These are phyloP conservation scores for Hystrix brachyura DNA, from an alignment of 2,113 vertebrate genomes.

Conservation along the genomic window DNA sequence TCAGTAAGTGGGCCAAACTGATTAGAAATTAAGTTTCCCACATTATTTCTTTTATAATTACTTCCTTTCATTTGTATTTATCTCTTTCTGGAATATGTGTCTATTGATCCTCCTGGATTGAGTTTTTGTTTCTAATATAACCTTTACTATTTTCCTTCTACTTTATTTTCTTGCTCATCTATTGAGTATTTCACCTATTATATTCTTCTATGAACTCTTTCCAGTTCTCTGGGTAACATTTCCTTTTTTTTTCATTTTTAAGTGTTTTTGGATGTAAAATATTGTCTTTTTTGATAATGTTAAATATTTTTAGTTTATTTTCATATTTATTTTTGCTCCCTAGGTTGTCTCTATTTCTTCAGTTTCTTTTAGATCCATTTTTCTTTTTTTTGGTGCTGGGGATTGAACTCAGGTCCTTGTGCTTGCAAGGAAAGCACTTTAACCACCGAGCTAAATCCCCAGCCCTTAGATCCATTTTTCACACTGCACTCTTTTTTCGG, in stretches of 20 bases:
- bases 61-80: not conserved
- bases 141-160: not conserved
- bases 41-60: not conserved
- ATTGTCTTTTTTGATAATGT: not conserved
- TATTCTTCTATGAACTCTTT: not conserved
- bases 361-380: not conserved
- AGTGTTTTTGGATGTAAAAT: not conserved
- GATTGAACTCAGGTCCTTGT: too few species aligned
- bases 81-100: not conserved
- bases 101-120: not conserved
- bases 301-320: not conserved
- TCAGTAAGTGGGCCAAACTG: not conserved
- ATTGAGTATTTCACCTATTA: not conserved
- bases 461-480: not conserved
- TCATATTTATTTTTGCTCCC: not conserved
- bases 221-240: not conserved
- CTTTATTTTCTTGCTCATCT: not conserved
- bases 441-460: too few species aligned
- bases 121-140: not conserved
- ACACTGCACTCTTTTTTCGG: not conserved
- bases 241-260: not conserved
- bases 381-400: not conserved
- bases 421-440: too few species aligned
- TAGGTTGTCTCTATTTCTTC: constrained; percentile 8
- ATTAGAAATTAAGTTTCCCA: not conserved